A percentile compares a stretch with the other conserved stretches of the same genome.
Conservation (phyloP, 2,797 vertebrate genomes). For the Selene dorsalis region DNA sequence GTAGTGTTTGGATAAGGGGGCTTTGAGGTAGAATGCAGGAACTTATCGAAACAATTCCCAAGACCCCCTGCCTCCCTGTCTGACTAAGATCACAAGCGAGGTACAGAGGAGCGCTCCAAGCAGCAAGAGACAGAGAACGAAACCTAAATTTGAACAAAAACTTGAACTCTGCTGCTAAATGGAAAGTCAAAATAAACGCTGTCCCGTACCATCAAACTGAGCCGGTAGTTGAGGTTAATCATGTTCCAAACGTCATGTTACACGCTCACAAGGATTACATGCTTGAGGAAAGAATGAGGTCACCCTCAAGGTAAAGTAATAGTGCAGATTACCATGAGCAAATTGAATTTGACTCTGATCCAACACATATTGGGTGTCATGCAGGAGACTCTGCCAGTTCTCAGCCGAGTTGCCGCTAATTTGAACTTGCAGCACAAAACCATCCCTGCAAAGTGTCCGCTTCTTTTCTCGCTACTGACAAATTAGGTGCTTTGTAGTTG, state of each 20-base stretch:
- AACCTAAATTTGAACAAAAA: slow-evolving; percentile 15
- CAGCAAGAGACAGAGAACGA: slow-evolving; percentile 7
- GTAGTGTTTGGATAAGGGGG: slow-evolving; percentile 79
- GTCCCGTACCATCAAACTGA: slow-evolving; percentile 26
- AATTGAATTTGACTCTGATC: slow-evolving; percentile 72
- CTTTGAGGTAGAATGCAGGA: slow-evolving; percentile 75
- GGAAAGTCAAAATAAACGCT: slow-evolving; percentile 40
- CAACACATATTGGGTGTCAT: slow-evolving; percentile 72
- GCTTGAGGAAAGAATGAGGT: slow-evolving; percentile 72
- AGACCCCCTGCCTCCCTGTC: slow-evolving; percentile 66
- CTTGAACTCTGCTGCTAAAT: slow-evolving; percentile 4
- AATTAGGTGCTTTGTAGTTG: slow-evolving; percentile 53
- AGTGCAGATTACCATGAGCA: slow-evolving; percentile 65
- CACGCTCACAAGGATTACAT: slow-evolving; percentile 67
- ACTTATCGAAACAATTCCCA: slow-evolving; percentile 76
- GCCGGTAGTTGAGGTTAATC: slow-evolving; percentile 57
- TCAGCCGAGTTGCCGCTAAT: slow-evolving; percentile 58
- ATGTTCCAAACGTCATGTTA: slow-evolving; percentile 65
- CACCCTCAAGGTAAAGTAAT: slow-evolving; percentile 68
- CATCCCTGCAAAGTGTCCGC: slow-evolving; percentile 34
- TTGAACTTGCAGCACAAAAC: slow-evolving; percentile 61
- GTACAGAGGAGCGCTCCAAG: background rate
- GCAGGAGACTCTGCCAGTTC: slow-evolving; percentile 54
- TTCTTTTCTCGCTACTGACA: slow-evolving; percentile 51
- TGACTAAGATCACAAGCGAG: slow-evolving; percentile 60